Evolutionary conservation across 2,113 vertebrate genomes (phyloP).

Genomic region (Hemicordylus capensis): DNA sequence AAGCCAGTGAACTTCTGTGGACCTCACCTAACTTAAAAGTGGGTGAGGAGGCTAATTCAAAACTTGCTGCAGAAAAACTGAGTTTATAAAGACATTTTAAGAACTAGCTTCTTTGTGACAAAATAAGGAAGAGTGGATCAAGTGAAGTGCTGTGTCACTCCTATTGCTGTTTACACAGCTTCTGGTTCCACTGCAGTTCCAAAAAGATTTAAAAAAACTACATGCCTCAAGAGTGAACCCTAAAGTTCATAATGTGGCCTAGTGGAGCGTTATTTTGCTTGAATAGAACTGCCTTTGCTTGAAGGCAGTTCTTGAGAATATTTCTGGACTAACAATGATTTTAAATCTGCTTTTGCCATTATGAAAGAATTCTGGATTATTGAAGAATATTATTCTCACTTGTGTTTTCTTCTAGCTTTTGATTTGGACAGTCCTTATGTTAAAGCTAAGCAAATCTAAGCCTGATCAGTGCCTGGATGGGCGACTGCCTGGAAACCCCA

Average conservation of each 20-base stretch:
- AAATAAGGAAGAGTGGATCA: neutral
- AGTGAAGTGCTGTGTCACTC: neutral
- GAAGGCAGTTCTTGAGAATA: neutral
- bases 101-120: too few species aligned
- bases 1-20: neutral
- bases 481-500: too few species aligned
- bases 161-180: neutral
- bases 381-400: too few species aligned
- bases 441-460: too few species aligned
- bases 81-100: neutral
- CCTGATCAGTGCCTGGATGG: too few species aligned
- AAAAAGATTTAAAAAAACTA: too few species aligned
- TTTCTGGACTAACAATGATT: neutral
- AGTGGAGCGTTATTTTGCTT: neutral
- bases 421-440: too few species aligned
- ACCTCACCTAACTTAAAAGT: neutral
- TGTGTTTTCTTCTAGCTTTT: too few species aligned
- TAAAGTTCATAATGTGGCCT: neutral
- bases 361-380: neutral
- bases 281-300: too few species aligned
- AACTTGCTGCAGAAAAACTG: neutral
- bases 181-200: neutral
- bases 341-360: neutral
- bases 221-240: neutral
- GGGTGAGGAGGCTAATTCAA: too few species aligned